Percentiles rank a stretch among this genome's conserved stretches.
Evolutionary conservation across 2,113 vertebrate species (phyloP).

Genomic region (Tretioscincus oriximinensis): DNA sequence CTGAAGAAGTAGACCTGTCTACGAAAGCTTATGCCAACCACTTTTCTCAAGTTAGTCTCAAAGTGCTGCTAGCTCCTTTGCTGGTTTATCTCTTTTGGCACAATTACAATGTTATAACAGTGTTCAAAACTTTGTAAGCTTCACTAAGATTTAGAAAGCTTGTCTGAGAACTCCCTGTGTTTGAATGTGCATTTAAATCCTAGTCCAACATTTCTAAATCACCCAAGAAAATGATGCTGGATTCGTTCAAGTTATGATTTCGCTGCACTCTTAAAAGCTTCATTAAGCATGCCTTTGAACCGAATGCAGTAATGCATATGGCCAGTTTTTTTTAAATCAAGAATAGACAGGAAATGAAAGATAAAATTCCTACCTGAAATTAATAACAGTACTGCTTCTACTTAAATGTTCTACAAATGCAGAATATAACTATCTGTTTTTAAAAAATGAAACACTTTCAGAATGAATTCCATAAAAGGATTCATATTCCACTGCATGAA

Average conservation of each 20-base stretch:
- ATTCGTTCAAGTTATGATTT: conserved; percentile 53
- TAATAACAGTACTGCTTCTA: background rate
- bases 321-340: background rate
- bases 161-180: conserved; percentile 59
- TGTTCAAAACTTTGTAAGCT: conserved; percentile 65
- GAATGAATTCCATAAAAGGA: background rate
- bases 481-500: background rate
- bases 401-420: background rate
- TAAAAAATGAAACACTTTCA: background rate
- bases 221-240: conserved; percentile 56
- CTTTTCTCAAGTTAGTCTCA: too few species aligned
- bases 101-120: conserved; percentile 55
- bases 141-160: conserved; percentile 62
- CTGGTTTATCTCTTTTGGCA: conserved; percentile 58
- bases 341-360: background rate
- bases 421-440: background rate
- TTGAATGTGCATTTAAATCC: conserved; percentile 65
- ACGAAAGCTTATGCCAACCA: too few species aligned
- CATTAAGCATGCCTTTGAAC: background rate
- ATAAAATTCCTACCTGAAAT: background rate
- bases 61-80: too few species aligned
- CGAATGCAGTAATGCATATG: background rate
- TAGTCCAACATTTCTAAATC: conserved; percentile 59
- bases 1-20: too few species aligned
- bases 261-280: conserved; percentile 40